Evolutionary conservation across 2,113 vertebrate species (phyloP).

Genomic region (Odocoileus hemionus): DNA sequence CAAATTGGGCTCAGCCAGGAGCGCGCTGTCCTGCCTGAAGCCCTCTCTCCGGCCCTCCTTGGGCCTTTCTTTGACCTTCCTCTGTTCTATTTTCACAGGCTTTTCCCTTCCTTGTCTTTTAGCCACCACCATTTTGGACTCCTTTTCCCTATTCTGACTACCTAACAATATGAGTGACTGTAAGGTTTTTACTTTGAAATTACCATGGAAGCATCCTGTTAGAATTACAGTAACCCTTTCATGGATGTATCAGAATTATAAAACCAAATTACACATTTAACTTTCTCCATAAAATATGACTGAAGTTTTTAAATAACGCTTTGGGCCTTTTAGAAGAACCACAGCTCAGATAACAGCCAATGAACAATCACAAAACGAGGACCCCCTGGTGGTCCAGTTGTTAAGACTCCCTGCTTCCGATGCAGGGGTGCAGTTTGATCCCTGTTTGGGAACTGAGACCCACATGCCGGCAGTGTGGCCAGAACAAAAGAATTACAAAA

Average conservation of each 20-base stretch:
- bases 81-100: too few relatives aligned
- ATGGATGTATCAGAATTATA: background rate
- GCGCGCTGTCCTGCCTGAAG: too few relatives aligned
- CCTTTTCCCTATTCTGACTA: too few relatives aligned
- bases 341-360: background rate
- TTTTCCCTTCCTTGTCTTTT: too few relatives aligned
- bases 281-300: background rate
- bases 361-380: background rate
- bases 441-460: background rate
- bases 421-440: background rate
- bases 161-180: background rate
- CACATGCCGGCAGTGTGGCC: background rate
- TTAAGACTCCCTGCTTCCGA: background rate
- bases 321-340: background rate
- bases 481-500: background rate
- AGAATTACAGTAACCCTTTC: background rate
- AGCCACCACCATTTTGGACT: too few relatives aligned
- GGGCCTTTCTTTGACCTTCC: too few relatives aligned
- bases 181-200: constrained; percentile 8
- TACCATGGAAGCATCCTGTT: background rate
- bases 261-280: background rate
- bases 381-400: rapidly evolving
- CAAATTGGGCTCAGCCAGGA: too few relatives aligned
- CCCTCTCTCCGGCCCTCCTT: too few relatives aligned
- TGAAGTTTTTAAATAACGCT: background rate